Base-by-base conservation (phyloP, 2,888 invertebrate genomes). In the Acanthacorydalis orientalis region DNA sequence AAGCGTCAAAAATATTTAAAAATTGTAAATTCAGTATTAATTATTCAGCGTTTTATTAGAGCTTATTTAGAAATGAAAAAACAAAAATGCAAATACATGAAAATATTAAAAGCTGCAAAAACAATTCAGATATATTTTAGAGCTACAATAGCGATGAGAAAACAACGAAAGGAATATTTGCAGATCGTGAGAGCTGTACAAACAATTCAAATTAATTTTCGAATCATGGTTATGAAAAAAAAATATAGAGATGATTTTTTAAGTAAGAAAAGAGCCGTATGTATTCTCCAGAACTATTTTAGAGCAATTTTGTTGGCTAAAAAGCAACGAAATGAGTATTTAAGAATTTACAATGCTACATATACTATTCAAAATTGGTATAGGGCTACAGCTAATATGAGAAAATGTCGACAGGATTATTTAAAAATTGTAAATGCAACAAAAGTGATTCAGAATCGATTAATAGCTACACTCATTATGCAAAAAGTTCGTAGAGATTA, bases 201-300 rank as follows among this genome's bases (percentile, higher is more conserved):
- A 9, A 16, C 51, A 2, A 43, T 70, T 12, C 69, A 70, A 52
- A 63, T 52, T 48, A 57, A 50, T 12, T 75, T 67, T 53, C 67
- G 71, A 31, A 68, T 64, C 34, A 57, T 66, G 2, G 40, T 64
- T 14, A 43, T 59, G 15, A 70, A 67, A 64, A 57, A 60, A 11
- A 11, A 15, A 15, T 14, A 34, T 3, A 38, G 45, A 14, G 15
- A 41, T 23, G 46, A 49, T 23, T 57, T 53, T 47, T 12, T 54
- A 23, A 47, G 44, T 9, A 46, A 49, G 50, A 50, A 48, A 33
- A 39, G 49, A 44, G 52, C 57, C 2, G 53, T 54, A 34, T 47
- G 53, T 32, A 46, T 43, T 16, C 48, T 52, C 9, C 51, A 52
- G 31, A 46, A 31, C 39, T 14, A 8, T 47, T 43, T 49, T 33